Base-by-base conservation (phyloP, 2,113 vertebrate genomes). In the Antechinus stuartii region DNA sequence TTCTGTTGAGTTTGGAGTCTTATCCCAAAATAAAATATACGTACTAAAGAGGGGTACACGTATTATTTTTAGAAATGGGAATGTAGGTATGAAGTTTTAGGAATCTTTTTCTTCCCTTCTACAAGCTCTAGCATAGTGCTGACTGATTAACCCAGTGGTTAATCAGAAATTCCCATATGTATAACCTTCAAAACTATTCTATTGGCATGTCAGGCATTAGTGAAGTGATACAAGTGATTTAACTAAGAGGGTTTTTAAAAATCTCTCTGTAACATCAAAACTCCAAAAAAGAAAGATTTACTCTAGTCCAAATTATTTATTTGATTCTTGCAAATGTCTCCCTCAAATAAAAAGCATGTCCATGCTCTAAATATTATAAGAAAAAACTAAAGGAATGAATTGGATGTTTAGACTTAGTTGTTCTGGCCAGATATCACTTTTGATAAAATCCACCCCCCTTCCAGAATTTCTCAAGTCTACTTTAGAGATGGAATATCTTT, bases 1-100 rank as follows among this genome's bases (percentile, higher is more conserved):
- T 97, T 97, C 95, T 97, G 96, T 97, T 94, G 95, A 95, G 93
- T 91, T 95, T 93, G 91, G 91, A 94, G 92, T 97, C 93, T 95
- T 97, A 96, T 95, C 91, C 96, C 95, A 84, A 14, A 93, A 97
- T 96, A n/a, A 92, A 57, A 57, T 2, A 68, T 56, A 7, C 54
- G 10, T 26, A 14, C 35, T 96, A 57, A 3, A 3, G 90, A n/a
- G 93, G 95, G 49, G 47, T 50, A 76, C 96, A 97, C 96, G 93
- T 97, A 96, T 94, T 96, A 96, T 49, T 96, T 96, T 95, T 90
- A 95, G 93, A 93, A 94, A 97, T 57, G 57, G 0, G 95, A 46
- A 91, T 1, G 93, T 97, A 55, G 95, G 98, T 52, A 61, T n/a
- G 97, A 55, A 94, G 92, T 93, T 90, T 91, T 46, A 47, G 90